A percentile compares a stretch with the other conserved stretches of the same genome.
phyloP scores from a whole-genome alignment of 2,797 vertebrate genomes.

The Myiotriccus ornatus region DNA sequence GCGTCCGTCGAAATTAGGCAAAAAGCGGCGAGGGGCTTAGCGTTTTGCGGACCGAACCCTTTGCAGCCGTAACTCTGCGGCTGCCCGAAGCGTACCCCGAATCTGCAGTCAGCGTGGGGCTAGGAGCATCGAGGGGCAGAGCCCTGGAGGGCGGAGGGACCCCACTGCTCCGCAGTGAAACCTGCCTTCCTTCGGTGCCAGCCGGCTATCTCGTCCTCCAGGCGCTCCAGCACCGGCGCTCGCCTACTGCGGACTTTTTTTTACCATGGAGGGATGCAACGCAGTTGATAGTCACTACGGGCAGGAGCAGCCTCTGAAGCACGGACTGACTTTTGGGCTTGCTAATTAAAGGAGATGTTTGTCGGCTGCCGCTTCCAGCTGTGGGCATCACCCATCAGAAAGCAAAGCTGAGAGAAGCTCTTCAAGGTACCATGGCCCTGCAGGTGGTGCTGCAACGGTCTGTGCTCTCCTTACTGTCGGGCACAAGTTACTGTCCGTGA shows the following conservation, averaged over 20 bases:
- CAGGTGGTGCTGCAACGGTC: neutral
- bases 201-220: neutral
- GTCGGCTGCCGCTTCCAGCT: neutral
- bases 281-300: accelerated
- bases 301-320: neutral
- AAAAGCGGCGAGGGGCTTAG: neutral
- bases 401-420: neutral
- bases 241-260: neutral
- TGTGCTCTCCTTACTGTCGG: accelerated
- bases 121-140: neutral
- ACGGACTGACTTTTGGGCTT: neutral
- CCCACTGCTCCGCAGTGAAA: neutral
- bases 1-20: neutral
- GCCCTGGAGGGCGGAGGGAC: too few relatives aligned
- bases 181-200: neutral
- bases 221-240: neutral
- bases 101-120: neutral
- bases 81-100: too few relatives aligned
- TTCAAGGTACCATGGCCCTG: accelerated
- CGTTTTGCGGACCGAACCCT: neutral
- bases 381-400: neutral
- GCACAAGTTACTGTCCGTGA: accelerated
- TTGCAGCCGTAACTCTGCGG: neutral
- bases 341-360: neutral
- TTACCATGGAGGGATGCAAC: accelerated